Evolutionary conservation across 2,888 invertebrate species (phyloP), one percentile per base, ranked within the genome.

Genomic region (Nemotelus pantherinus): DNA sequence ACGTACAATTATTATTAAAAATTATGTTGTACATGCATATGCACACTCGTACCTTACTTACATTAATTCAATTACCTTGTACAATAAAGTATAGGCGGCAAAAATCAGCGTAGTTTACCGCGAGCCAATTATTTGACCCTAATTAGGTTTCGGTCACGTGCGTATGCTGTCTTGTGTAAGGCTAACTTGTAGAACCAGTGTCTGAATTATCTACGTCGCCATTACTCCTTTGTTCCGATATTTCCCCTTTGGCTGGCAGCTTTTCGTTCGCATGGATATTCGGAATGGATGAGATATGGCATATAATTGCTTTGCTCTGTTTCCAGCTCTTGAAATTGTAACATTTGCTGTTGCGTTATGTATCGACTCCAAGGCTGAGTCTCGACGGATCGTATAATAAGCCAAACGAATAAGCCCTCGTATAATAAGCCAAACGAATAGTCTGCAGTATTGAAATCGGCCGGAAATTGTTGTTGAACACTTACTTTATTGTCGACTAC

Each of bases 241-340:
- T 89, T 87, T 95, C 95, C 1, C 95, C 95, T 80, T 94, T 90
- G 0, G 95, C 93, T 55, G 95, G 95, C 94, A 95, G 95, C 81
- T 92, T 91, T 86, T 95, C 95, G 83, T 95, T 95, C 0, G 95
- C 92, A 82, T 94, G 91, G 82, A 95, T 95, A 84, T 94, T 93
- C 2, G 87, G 86, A 5, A 85, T 85, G 65, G 77, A 74, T n/a
- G 80, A 77, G 3, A 80, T 75, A 10, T 78, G 77, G 67, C 65
- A 87, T 82, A 77, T 87, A 87, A 79, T 86, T 87, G 39, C 84
- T 85, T 63, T 83, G 83, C 57, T 85, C 82, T 41, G 67, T 65
- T 39, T 79, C 79, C n/a, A 68, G 48, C 72, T 85, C 85, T 45
- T 85, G 84, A 77, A 85, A 83, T 77, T 63, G 81, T 71, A 10